Conservation (phyloP, 2,888 invertebrate genomes). For the Scaptomyza parva region DNA sequence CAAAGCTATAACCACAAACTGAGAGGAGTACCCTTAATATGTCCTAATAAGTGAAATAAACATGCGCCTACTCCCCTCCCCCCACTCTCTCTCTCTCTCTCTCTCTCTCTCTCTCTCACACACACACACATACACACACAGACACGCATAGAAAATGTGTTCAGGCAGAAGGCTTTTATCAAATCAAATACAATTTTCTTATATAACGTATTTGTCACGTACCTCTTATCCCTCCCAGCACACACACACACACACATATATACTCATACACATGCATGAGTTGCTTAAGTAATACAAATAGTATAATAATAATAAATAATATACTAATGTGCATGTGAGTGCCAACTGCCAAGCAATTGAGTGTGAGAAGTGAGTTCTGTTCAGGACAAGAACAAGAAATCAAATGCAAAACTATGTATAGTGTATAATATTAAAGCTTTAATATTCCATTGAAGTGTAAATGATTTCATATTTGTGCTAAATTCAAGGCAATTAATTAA, state of each 20-base stretch:
- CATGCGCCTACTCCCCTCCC: conserved; percentile 2
- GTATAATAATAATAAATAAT: conserved; percentile 4
- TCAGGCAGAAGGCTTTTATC: conserved; percentile 18
- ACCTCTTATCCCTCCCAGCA: not conserved
- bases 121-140: conserved; percentile 7
- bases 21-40: conserved; percentile 16
- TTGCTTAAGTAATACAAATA: conserved; percentile 7
- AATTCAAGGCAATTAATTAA: not conserved
- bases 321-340: not conserved
- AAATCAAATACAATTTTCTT: conserved; percentile 19
- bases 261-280: not conserved
- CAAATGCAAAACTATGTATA: not conserved
- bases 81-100: too few species aligned
- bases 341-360: not conserved
- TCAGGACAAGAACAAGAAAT: not conserved
- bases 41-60: conserved; percentile 16
- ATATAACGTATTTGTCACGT: conserved; percentile 4
- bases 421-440: not conserved
- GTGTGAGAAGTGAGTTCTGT: not conserved
- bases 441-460: not conserved
- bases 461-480: not conserved
- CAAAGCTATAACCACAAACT: conserved; percentile 18
- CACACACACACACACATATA: not conserved
- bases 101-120: too few species aligned
- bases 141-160: not conserved